Conservation (phyloP, 2,888 invertebrate genomes). For the Pristionchus fissidentatus region DNA sequence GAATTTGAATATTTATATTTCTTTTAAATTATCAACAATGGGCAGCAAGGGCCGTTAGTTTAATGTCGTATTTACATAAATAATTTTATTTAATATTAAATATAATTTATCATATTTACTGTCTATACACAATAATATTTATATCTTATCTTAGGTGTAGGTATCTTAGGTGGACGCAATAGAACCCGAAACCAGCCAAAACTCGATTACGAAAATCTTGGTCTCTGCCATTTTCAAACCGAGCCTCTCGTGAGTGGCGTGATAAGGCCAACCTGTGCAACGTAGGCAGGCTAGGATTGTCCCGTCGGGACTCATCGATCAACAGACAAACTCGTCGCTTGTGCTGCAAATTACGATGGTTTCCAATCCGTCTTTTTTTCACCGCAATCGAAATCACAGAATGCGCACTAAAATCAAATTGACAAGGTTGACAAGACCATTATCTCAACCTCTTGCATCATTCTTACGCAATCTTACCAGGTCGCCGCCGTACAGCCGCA, state of each 20-base stretch:
- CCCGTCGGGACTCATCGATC: slow-evolving; percentile 77
- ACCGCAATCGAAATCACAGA: too few relatives aligned
- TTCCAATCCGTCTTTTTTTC: not conserved
- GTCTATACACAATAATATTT: too few relatives aligned
- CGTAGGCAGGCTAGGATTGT: slow-evolving; percentile 78
- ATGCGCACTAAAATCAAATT: too few relatives aligned
- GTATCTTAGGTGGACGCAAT: not conserved
- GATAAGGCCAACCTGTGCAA: slow-evolving; percentile 79
- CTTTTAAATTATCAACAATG: not conserved
- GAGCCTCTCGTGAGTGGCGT: too few relatives aligned
- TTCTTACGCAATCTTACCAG: slow-evolving; percentile 73
- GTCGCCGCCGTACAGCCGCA: slow-evolving; percentile 78
- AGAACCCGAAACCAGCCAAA: not conserved
- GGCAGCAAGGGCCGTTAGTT: too few relatives aligned
- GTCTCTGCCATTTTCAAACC: too few relatives aligned
- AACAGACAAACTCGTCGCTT: slow-evolving; percentile 77
- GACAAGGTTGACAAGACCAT: too few relatives aligned
- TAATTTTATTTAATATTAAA: not conserved
- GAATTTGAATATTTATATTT: not conserved
- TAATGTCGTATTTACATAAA: too few relatives aligned
- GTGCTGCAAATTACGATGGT: slow-evolving; percentile 76
- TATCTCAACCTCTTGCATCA: too few relatives aligned
- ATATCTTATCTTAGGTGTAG: too few relatives aligned
- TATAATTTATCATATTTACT: not conserved
- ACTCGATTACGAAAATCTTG: not conserved